phyloP scores from a whole-genome alignment of 2,888 invertebrate species.

The Drosophila fungiperda region DNA sequence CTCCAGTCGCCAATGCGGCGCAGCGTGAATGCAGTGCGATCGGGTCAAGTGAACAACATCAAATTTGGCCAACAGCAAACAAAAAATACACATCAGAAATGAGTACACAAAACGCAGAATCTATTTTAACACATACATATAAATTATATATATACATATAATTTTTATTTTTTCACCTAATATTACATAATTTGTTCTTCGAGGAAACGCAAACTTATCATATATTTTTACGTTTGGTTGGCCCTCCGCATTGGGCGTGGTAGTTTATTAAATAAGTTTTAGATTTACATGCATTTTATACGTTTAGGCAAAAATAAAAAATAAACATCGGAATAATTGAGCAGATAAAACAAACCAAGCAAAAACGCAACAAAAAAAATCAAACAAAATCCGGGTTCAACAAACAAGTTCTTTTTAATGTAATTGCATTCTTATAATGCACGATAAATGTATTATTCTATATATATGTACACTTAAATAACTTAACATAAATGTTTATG shows the following conservation, averaged over 20 bases:
- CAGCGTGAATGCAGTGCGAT: slow-evolving; percentile 19
- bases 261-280: slow-evolving; percentile 69
- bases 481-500: slow-evolving; percentile 37
- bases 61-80: slow-evolving; percentile 33
- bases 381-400: background rate
- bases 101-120: slow-evolving; percentile 66
- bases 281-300: slow-evolving; percentile 74
- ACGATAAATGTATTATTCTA: slow-evolving; percentile 42
- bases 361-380: background rate
- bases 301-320: slow-evolving; percentile 55
- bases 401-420: slow-evolving; percentile 8
- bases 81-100: slow-evolving; percentile 49
- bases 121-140: slow-evolving; percentile 44
- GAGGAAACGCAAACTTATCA: slow-evolving; percentile 28
- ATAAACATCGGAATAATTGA: background rate
- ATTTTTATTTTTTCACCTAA: slow-evolving; percentile 40
- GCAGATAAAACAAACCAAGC: slow-evolving; percentile 11
- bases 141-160: slow-evolving; percentile 26
- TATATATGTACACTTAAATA: slow-evolving; percentile 32
- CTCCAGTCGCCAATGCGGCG: slow-evolving; percentile 14
- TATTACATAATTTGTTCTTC: slow-evolving; percentile 34
- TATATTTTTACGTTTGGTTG: slow-evolving; percentile 28
- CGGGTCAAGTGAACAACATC: slow-evolving; percentile 26
- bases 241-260: slow-evolving; percentile 29
- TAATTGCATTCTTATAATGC: slow-evolving; percentile 38